Percentiles rank a stretch among this genome's conserved stretches.
Conservation (phyloP, 2,888 invertebrate genomes). For the Clanis bilineata region DNA sequence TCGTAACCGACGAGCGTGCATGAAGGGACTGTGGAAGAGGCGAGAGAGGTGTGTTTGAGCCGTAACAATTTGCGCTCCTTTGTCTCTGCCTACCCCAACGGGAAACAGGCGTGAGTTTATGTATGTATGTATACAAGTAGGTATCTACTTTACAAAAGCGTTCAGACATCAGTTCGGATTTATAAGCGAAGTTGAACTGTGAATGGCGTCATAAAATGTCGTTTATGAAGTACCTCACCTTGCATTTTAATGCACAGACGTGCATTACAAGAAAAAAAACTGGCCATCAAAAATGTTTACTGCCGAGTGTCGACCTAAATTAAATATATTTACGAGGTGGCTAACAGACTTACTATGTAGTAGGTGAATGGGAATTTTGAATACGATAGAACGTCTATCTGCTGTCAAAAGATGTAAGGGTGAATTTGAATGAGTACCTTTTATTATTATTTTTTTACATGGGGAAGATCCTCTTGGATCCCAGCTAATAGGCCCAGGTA, state of each 20-base stretch:
- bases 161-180: not conserved
- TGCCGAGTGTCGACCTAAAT: slow-evolving; percentile 7
- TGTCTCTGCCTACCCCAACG: too few relatives aligned
- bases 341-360: slow-evolving; percentile 6
- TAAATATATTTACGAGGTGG: slow-evolving; percentile 7
- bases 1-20: too few relatives aligned
- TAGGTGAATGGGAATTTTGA: not conserved
- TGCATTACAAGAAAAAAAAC: slow-evolving; percentile 36
- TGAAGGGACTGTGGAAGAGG: too few relatives aligned
- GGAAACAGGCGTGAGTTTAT: too few relatives aligned
- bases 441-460: too few relatives aligned
- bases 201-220: slow-evolving; percentile 25
- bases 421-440: too few relatives aligned
- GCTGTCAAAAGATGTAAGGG: not conserved
- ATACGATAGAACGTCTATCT: not conserved
- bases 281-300: slow-evolving; percentile 34
- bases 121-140: too few relatives aligned
- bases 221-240: slow-evolving; percentile 39
- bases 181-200: slow-evolving; percentile 6
- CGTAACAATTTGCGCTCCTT: too few relatives aligned
- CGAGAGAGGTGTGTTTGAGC: too few relatives aligned
- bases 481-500: too few relatives aligned
- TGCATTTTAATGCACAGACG: slow-evolving; percentile 33
- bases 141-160: not conserved
- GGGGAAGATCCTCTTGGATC: too few relatives aligned